Percentiles rank a stretch among this genome's conserved stretches.
These are phyloP conservation scores for Eupithecia vulgata DNA, from an alignment of 2,888 invertebrate species.

Conservation along the genomic window DNA sequence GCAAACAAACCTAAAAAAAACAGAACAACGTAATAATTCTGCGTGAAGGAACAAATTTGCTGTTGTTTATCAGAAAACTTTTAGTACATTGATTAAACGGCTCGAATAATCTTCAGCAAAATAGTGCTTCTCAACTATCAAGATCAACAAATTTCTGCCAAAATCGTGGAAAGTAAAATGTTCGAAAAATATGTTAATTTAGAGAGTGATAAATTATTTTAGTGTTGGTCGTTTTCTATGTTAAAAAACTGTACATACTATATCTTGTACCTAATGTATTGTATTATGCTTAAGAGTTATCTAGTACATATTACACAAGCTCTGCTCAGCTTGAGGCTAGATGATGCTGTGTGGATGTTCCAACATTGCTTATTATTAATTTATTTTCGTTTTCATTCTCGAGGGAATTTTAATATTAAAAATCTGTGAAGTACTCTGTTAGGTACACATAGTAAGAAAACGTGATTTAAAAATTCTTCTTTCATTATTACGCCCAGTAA, in stretches of 20 bases:
- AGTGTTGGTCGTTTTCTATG: too few species aligned
- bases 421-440: not conserved
- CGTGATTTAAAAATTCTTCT: not conserved
- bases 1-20: not conserved
- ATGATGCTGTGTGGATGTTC: too few species aligned
- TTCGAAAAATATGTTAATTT: too few species aligned
- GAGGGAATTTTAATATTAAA: not conserved
- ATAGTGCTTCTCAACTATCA: not conserved
- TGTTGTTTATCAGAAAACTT: not conserved
- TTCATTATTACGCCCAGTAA: not conserved
- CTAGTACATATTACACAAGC: too few species aligned
- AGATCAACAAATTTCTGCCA: too few species aligned
- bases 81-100: not conserved
- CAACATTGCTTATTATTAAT: too few species aligned
- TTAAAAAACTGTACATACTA: too few species aligned
- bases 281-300: too few species aligned
- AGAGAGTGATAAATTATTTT: too few species aligned
- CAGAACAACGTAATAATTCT: not conserved
- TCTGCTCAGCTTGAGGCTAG: too few species aligned
- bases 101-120: not conserved
- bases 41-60: not conserved
- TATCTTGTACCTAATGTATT: too few species aligned
- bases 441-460: not conserved
- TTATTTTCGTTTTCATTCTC: not conserved
- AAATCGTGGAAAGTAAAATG: too few species aligned